phyloP scores from a whole-genome alignment of 2,113 vertebrate genomes.

The Heloderma charlesbogerti region DNA sequence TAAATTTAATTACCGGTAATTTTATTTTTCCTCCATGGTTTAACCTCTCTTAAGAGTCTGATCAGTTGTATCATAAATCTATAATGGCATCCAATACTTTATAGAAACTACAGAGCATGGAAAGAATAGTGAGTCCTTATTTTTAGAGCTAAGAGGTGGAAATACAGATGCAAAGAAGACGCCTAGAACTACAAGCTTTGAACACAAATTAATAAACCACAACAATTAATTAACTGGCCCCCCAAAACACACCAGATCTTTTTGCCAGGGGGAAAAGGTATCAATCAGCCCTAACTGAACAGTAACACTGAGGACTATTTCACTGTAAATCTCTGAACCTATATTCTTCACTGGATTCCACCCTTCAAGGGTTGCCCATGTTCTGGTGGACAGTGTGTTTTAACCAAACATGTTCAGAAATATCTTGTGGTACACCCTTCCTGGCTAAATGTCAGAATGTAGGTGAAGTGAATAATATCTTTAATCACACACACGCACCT shows the following conservation, averaged over 20 bases:
- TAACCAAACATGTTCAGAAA: too few species aligned
- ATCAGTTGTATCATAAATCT: constrained; percentile 81
- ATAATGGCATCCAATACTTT: constrained; percentile 63
- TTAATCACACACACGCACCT: neutral
- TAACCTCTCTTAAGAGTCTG: constrained; percentile 80
- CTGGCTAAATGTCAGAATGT: too few species aligned
- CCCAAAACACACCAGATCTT: neutral
- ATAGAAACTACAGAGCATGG: constrained; percentile 64
- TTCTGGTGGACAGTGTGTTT: neutral
- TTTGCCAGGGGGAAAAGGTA: neutral
- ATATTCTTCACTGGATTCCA: neutral
- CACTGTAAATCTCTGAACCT: neutral
- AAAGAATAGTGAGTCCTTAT: constrained; percentile 61
- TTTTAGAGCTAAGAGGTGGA: constrained; percentile 67
- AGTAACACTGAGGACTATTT: neutral
- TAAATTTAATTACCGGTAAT: constrained; percentile 88
- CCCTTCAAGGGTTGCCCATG: neutral
- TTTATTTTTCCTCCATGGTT: constrained; percentile 82
- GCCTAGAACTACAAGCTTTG: neutral
- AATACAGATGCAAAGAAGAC: constrained; percentile 48
- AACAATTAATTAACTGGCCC: neutral
- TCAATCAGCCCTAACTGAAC: neutral
- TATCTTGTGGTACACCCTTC: too few species aligned
- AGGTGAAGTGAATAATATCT: neutral
- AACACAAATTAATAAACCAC: neutral